phyloP scores from a whole-genome alignment of 2,888 invertebrate genomes.

The Drosophila gaucha region DNA sequence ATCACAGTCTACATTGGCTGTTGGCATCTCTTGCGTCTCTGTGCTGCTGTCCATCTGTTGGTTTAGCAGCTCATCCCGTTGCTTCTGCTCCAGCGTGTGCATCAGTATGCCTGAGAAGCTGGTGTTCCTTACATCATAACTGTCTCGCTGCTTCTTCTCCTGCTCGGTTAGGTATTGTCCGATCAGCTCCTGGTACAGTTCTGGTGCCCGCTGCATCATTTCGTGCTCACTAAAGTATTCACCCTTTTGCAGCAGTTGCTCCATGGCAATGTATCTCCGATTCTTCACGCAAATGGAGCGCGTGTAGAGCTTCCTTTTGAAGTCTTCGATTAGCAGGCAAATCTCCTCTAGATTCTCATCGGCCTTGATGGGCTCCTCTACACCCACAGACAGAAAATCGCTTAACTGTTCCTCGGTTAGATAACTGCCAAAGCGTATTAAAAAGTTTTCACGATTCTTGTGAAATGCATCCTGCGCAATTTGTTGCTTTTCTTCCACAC shows the following conservation, averaged over 20 bases:
- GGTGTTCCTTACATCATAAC: slow-evolving; percentile 85
- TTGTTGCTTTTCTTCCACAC: slow-evolving; percentile 88
- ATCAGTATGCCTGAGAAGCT: slow-evolving; percentile 92
- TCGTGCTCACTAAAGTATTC: slow-evolving; percentile 95
- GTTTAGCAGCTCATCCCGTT: slow-evolving; percentile 87
- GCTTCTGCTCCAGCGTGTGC: slow-evolving; percentile 91
- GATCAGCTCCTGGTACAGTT: slow-evolving; percentile 94
- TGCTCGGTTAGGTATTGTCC: slow-evolving; percentile 93
- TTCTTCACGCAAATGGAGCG: slow-evolving; percentile 89
- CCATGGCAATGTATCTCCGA: slow-evolving; percentile 92
- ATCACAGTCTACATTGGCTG: slow-evolving; percentile 64
- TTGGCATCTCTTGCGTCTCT: not conserved
- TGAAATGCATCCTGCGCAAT: slow-evolving; percentile 88
- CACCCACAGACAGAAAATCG: slow-evolving; percentile 87
- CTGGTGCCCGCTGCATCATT: slow-evolving; percentile 96
- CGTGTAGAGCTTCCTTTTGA: slow-evolving; percentile 86
- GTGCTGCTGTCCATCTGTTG: slow-evolving; percentile 67
- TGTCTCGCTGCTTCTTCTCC: slow-evolving; percentile 89
- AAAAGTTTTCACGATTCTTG: slow-evolving; percentile 89
- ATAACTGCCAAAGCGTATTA: slow-evolving; percentile 91
- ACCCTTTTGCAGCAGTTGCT: slow-evolving; percentile 87
- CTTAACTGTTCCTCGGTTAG: slow-evolving; percentile 88
- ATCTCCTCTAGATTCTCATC: slow-evolving; percentile 86
- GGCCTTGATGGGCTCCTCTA: slow-evolving; percentile 56
- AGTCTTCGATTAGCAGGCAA: slow-evolving; percentile 87